phyloP scores from a whole-genome alignment of 2,888 invertebrate genomes.

The Phyllotreta cruciferae region DNA sequence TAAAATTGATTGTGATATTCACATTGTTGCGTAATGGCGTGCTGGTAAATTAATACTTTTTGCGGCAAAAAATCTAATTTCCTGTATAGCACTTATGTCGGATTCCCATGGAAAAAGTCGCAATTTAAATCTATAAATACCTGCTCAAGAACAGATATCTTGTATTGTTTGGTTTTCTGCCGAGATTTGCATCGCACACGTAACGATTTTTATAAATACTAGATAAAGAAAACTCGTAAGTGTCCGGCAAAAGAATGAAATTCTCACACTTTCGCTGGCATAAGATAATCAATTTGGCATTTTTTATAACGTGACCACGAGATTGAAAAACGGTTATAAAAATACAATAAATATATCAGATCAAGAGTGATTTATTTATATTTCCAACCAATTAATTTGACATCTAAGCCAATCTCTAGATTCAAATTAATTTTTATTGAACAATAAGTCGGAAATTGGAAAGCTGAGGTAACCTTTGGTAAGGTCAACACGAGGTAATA shows the following conservation, averaged over 20 bases:
- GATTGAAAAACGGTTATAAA: slow-evolving; percentile 1
- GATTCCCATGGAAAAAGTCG: neutral
- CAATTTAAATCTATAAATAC: neutral
- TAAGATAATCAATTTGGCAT: slow-evolving; percentile 11
- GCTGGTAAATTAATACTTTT: too few species aligned
- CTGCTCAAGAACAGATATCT: neutral
- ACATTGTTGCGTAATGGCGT: neutral
- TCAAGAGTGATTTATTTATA: slow-evolving; percentile 13
- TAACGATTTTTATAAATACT: slow-evolving; percentile 3
- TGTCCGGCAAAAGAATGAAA: slow-evolving; percentile 24
- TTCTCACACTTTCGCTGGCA: slow-evolving; percentile 37
- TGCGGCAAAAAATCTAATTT: too few species aligned
- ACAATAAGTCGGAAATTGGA: too few species aligned
- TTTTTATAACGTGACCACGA: slow-evolving; percentile 11
- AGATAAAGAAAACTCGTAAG: slow-evolving; percentile 21
- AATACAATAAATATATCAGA: slow-evolving; percentile 8
- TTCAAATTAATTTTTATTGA: too few species aligned
- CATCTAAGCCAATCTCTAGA: neutral
- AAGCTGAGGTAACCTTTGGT: too few species aligned
- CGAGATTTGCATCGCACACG: neutral
- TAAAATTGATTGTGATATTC: neutral
- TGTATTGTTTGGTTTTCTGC: neutral
- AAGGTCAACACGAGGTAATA: too few species aligned
- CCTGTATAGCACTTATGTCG: too few species aligned
- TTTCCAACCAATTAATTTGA: slow-evolving; percentile 1